Percentiles rank a stretch among this genome's conserved stretches.
Evolutionary conservation across 2,113 vertebrate species (phyloP).

Genomic region (Octodon degus): DNA sequence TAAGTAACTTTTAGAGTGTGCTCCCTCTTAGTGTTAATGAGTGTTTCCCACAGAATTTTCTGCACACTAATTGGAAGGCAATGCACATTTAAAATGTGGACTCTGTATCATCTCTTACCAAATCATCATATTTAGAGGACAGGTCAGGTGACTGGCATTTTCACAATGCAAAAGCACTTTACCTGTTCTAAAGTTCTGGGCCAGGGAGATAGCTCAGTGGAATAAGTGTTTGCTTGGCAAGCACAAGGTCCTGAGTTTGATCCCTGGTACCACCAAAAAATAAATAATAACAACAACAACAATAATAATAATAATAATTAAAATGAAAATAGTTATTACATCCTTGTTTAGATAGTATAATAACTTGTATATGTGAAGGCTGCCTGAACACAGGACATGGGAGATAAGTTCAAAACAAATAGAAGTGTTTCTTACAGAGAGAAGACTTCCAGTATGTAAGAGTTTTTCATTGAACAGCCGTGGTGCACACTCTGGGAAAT

Average conservation of each 20-base stretch:
- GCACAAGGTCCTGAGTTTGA: no score
- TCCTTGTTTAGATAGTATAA: neutral
- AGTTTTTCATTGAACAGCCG: neutral
- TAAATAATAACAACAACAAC: no score
- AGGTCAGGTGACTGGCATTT: neutral
- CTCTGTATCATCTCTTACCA: neutral
- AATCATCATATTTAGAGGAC: neutral
- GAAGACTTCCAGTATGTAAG: neutral
- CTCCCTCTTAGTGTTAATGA: neutral
- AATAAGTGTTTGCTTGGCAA: no score
- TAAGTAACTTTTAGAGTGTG: neutral
- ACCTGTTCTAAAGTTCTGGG: neutral
- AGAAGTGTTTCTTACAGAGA: neutral
- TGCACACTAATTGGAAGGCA: neutral
- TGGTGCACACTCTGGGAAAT: neutral
- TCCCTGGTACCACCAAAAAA: no score
- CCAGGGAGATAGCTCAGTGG: no score
- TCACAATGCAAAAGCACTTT: neutral
- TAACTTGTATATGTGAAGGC: neutral
- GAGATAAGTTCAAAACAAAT: neutral
- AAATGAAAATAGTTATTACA: neutral
- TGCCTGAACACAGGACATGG: neutral
- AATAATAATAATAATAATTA: no score
- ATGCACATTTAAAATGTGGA: neutral
- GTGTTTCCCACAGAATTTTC: neutral